Conservation (phyloP, 1,140 invertebrate species). For the Centruroides vittatus region DNA sequence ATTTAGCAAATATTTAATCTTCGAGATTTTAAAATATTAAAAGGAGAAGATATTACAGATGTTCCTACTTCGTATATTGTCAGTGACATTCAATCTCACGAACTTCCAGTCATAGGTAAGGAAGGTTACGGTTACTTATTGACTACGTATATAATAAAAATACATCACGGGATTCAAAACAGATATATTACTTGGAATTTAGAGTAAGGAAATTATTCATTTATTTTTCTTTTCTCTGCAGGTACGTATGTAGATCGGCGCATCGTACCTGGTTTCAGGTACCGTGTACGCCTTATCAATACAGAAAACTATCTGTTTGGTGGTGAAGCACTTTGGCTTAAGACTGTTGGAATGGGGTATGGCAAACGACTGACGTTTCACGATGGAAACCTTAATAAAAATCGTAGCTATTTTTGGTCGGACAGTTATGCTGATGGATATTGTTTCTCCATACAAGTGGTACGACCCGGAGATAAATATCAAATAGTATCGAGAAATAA, state of each 20-base stretch:
- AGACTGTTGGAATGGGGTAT: constrained; percentile 56
- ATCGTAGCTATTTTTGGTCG: constrained; percentile 56
- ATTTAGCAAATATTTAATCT: not conserved
- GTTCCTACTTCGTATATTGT: constrained; percentile 33
- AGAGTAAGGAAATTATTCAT: constrained; percentile 17
- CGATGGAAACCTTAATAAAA: constrained; percentile 42
- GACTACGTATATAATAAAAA: too few relatives aligned
- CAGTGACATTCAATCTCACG: constrained; percentile 47
- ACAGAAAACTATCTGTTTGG: constrained; percentile 45
- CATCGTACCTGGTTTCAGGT: constrained; percentile 54
- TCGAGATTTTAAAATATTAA: not conserved
- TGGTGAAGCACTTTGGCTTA: constrained; percentile 43
- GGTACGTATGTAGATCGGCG: constrained; percentile 58
- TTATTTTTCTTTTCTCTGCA: constrained; percentile 19
- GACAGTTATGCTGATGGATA: constrained; percentile 55
- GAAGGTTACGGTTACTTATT: constrained; percentile 3
- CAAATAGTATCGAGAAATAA: too few relatives aligned
- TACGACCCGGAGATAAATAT: constrained; percentile 42
- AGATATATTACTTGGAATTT: too few relatives aligned
- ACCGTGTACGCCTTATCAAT: constrained; percentile 48
- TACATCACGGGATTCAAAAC: too few relatives aligned
- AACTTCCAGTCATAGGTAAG: constrained; percentile 56
- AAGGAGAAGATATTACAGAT: constrained; percentile 6
- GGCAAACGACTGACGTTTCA: constrained; percentile 58
- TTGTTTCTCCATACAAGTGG: constrained; percentile 48